These are phyloP conservation scores for Prolemur simus DNA, from an alignment of 2,113 vertebrate species.

Conservation along the genomic window DNA sequence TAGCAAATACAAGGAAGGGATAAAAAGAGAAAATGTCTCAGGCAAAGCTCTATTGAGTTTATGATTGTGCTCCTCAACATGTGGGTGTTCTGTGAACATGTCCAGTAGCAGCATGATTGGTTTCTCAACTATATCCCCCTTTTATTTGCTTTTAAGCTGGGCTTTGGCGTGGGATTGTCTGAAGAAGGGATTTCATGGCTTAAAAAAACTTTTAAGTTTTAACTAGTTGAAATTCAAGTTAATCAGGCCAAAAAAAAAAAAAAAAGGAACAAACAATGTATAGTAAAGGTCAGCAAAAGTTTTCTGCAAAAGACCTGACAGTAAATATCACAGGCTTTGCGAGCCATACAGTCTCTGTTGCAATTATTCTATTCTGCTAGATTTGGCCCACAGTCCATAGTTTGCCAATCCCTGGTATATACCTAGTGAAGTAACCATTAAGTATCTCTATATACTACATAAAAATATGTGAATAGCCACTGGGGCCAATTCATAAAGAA, in stretches of 20 bases:
- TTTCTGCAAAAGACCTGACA: not conserved
- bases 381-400: not conserved
- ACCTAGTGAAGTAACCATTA: not conserved
- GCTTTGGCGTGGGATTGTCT: not conserved
- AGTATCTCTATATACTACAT: not conserved
- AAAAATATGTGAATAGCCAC: not conserved
- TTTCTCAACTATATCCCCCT: not conserved
- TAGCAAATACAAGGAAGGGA: not conserved
- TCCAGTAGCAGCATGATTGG: not conserved
- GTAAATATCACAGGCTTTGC: not conserved
- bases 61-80: not conserved
- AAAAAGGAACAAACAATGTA: not conserved
- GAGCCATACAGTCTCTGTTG: not conserved
- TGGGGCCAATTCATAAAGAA: not conserved
- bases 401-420: not conserved
- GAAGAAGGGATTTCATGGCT: constrained; percentile 22
- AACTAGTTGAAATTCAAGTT: not conserved
- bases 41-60: not conserved
- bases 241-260: not conserved
- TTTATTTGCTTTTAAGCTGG: not conserved
- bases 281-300: not conserved
- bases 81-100: not conserved
- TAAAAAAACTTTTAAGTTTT: constrained; percentile 16
- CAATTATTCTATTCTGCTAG: not conserved
- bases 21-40: not conserved